phyloP scores from a whole-genome alignment of 2,888 invertebrate species.

The Trachelus stipa region DNA sequence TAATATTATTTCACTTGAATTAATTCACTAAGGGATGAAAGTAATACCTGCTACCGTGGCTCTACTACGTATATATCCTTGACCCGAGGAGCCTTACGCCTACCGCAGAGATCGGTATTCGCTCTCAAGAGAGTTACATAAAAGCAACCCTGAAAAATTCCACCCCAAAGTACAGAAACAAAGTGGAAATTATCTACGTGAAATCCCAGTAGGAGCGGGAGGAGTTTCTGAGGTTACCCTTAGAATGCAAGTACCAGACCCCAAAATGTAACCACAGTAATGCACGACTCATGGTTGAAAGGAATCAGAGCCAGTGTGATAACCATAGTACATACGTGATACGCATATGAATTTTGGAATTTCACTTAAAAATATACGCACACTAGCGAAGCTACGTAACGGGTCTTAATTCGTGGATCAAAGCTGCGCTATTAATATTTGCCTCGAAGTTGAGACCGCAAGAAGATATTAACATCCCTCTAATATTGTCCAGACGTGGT shows the following conservation, averaged over 20 bases:
- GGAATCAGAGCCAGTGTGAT: not conserved
- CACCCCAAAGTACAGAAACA: constrained; percentile 17
- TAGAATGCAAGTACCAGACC: constrained; percentile 39
- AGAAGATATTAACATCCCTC: constrained; percentile 63
- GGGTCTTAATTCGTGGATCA: constrained; percentile 41
- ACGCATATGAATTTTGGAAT: constrained; percentile 16
- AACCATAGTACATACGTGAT: not conserved
- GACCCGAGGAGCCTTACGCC: constrained; percentile 22
- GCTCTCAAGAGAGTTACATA: not conserved
- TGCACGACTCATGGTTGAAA: not conserved
- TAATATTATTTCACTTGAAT: not conserved
- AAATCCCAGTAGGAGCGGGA: constrained; percentile 20
- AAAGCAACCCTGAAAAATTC: not conserved
- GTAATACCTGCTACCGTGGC: not conserved
- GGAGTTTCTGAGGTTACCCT: constrained; percentile 49
- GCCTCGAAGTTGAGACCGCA: constrained; percentile 53
- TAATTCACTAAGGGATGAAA: not conserved
- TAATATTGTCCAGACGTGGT: constrained; percentile 61
- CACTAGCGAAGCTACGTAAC: constrained; percentile 14
- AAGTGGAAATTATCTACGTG: constrained; percentile 40
- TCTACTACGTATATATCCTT: not conserved
- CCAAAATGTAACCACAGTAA: not conserved
- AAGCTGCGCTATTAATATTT: constrained; percentile 48
- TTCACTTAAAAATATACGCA: not conserved
- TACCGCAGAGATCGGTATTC: constrained; percentile 18